Evolutionary conservation across 2,797 vertebrate genomes (phyloP), one percentile per base, ranked within the genome.

Genomic region (Pangasius djambal): DNA sequence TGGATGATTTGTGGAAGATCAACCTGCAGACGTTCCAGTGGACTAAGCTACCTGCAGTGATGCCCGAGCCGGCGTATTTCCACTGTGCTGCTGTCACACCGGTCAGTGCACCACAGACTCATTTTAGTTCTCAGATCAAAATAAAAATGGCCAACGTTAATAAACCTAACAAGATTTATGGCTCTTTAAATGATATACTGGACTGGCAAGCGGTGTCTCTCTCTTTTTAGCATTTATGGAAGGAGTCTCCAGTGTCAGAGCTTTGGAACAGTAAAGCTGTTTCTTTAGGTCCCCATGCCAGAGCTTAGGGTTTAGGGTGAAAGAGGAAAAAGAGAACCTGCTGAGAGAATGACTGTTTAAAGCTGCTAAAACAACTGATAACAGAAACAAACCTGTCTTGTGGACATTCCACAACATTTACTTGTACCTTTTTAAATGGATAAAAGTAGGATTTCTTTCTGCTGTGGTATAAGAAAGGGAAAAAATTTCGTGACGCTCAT

Each of bases 11-110:
- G 83, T 99, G 99, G 99, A 99, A 97, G 94, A 95, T 99, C 89
- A 98, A 95, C 91, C 95, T 99, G 83, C 98, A 98, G 48, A 97
- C 96, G 0, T 99, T 99, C 92, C 98, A 99, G 92, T 99, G 99
- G 99, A 96, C 96, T 40, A 98, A 96, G 93, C 97, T 99, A 5
- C 98, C 98, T 6, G 98, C 97, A 0, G 88, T 95, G 81, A 99
- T 99, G 98, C 99, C 99, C 0, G 98, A 99, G 92, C 99, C 99
- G 0, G 98, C 98, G 13, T 99, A 99, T 94, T 99, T 99, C 93
- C 98, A 99, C 96, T 99, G 98, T 88, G 98, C 99, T 90, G 98
- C 98, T 52, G 98, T 99, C 84, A 99, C 99, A 12, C 99, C 99
- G 9, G 99, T 99, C 79, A 97, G 98, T 96, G 87, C 31, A 61